Evolutionary conservation across 2,888 invertebrate genomes (phyloP).

Genomic region (Tipula confusa): DNA sequence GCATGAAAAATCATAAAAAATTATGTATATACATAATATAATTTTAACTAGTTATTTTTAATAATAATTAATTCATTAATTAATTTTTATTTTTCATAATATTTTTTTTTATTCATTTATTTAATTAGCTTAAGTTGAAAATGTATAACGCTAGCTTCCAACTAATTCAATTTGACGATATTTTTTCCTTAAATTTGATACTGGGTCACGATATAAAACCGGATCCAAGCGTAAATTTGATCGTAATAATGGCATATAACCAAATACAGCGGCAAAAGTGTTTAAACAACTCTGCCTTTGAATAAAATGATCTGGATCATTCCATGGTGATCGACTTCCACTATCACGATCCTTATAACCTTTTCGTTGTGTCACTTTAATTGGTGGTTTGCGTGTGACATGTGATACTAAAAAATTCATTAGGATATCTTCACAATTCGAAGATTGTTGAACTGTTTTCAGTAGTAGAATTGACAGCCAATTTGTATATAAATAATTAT

Average conservation of each 20-base stretch:
- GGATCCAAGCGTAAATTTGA: constrained; percentile 91
- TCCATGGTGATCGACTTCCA: constrained; percentile 66
- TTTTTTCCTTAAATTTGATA: constrained; percentile 91
- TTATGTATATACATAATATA: constrained; percentile 1
- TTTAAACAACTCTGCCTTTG: constrained; percentile 92
- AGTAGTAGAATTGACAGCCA: constrained; percentile 77
- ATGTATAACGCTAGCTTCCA: constrained; percentile 57
- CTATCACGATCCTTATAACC: constrained; percentile 75
- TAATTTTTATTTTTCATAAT: neutral
- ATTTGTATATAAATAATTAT: constrained; percentile 82
- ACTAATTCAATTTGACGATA: constrained; percentile 92
- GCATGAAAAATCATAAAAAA: neutral
- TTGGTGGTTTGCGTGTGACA: constrained; percentile 85
- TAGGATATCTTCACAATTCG: constrained; percentile 93
- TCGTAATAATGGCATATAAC: constrained; percentile 90
- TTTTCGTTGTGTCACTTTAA: constrained; percentile 91
- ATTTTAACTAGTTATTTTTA: neutral
- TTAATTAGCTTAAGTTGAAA: constrained; percentile 36
- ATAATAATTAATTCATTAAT: neutral
- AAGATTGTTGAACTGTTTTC: constrained; percentile 85
- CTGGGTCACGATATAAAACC: constrained; percentile 90
- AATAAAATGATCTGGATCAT: constrained; percentile 90
- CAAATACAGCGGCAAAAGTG: constrained; percentile 89
- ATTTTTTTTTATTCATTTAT: neutral
- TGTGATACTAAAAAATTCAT: constrained; percentile 94